Conservation (phyloP, 2,113 vertebrate species). For the Nerophis ophidion region DNA sequence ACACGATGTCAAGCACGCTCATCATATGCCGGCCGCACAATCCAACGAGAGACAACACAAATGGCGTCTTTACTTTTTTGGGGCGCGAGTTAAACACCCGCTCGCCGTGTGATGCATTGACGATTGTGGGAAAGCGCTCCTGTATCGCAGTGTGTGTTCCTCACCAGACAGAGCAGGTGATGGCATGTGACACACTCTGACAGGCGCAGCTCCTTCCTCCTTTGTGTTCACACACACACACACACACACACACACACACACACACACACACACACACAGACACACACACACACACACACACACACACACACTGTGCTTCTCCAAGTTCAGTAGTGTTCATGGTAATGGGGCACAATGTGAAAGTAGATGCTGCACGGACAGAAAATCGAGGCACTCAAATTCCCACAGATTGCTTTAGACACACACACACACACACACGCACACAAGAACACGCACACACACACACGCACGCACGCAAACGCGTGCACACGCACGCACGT, state of each 20-base stretch:
- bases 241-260: neutral
- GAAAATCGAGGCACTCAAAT: slow-evolving; percentile 57
- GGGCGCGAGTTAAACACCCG: no score
- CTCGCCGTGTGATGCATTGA: no score
- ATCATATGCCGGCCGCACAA: no score
- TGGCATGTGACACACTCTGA: no score
- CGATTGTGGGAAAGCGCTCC: no score
- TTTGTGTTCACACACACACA: slow-evolving; percentile 26
- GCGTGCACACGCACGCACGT: no score
- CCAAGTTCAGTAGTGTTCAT: slow-evolving; percentile 21
- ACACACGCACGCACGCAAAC: no score
- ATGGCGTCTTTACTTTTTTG: no score
- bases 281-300: neutral
- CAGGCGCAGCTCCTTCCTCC: slow-evolving; percentile 5
- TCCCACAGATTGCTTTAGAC: slow-evolving; percentile 40
- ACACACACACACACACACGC: slow-evolving; percentile 15
- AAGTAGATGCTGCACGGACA: slow-evolving; percentile 36
- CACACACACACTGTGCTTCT: slow-evolving; percentile 27
- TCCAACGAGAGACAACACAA: no score
- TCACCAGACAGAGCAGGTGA: no score
- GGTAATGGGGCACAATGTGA: slow-evolving; percentile 22
- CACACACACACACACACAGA: neutral
- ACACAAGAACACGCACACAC: neutral
- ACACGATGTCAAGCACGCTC: no score
- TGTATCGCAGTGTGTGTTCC: no score